These are phyloP conservation scores for Valencia hispanica DNA, from an alignment of 2,797 vertebrate species.

Conservation along the genomic window DNA sequence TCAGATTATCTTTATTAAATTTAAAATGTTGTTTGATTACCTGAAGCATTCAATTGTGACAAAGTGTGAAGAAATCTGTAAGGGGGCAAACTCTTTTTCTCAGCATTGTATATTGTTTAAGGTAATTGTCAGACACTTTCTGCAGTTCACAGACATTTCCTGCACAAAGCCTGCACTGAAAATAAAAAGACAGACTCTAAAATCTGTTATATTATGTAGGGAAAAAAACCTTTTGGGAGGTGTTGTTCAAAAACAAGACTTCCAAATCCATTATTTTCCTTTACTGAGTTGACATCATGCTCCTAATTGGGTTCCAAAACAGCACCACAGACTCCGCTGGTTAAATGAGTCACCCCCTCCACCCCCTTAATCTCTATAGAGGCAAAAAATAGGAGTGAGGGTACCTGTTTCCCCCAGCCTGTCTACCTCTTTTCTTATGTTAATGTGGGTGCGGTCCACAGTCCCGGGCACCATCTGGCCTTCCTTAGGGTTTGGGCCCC, in stretches of 20 bases:
- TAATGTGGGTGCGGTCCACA: constrained; percentile 69
- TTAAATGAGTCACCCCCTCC: constrained; percentile 57
- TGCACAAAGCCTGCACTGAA: background rate
- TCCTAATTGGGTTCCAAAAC: constrained; percentile 66
- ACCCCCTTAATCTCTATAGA: constrained; percentile 53
- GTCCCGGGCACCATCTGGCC: constrained; percentile 78
- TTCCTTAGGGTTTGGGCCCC: constrained; percentile 73
- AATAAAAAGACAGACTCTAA: background rate
- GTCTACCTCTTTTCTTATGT: constrained; percentile 75
- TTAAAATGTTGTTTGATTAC: background rate
- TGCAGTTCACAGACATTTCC: background rate
- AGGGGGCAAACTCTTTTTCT: background rate
- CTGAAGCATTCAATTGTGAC: background rate
- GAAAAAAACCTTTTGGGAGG: background rate
- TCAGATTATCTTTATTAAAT: background rate
- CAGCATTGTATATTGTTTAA: background rate
- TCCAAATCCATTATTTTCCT: constrained; percentile 27
- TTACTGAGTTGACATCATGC: constrained; percentile 56
- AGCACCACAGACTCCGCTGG: constrained; percentile 51
- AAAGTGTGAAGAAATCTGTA: background rate
- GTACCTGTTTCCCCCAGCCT: constrained; percentile 75
- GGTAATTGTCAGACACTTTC: background rate
- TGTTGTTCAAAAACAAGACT: constrained; percentile 14
- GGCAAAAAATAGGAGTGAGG: constrained; percentile 51
- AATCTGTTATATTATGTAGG: background rate